Evolutionary conservation across 1,140 invertebrate species (phyloP).

Genomic region (Eriocheir sinensis): DNA sequence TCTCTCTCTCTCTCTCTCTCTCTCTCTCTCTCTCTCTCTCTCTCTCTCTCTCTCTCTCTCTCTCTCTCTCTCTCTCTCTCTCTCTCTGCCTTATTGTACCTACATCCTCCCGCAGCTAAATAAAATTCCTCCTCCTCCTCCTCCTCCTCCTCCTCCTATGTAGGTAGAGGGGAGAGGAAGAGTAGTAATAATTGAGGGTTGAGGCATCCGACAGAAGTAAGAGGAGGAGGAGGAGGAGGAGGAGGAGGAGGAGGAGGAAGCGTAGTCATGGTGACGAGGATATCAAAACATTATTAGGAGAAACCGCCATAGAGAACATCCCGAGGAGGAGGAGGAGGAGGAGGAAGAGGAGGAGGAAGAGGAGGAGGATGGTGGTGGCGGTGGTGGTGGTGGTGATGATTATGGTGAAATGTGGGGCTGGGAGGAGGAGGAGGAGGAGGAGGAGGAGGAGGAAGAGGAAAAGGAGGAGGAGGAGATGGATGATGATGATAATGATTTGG

Average conservation of each 20-base stretch:
- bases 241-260: slow-evolving; percentile 20
- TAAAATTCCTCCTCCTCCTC: not conserved
- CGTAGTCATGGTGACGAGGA: slow-evolving; percentile 36
- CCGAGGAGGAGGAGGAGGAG: not conserved
- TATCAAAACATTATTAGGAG: slow-evolving; percentile 60
- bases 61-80: not conserved
- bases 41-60: not conserved
- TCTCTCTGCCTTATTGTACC: not conserved
- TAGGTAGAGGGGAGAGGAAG: not conserved
- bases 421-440: slow-evolving; percentile 8
- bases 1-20: not conserved
- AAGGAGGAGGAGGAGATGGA: not conserved
- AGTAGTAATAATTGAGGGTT: slow-evolving; percentile 19
- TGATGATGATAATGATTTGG: not conserved
- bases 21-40: slow-evolving; percentile 9
- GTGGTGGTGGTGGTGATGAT: not conserved
- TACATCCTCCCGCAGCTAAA: not conserved
- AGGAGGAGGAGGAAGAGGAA: not conserved
- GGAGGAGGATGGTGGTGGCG: not conserved
- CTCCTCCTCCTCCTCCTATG: not conserved
- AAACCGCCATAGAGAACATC: slow-evolving; percentile 14
- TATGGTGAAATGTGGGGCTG: not conserved
- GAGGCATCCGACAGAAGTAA: not conserved
- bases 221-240: not conserved
- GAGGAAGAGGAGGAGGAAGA: not conserved